Base-by-base conservation (phyloP, 2,888 invertebrate species). In the Hoplodrina ambigua region DNA sequence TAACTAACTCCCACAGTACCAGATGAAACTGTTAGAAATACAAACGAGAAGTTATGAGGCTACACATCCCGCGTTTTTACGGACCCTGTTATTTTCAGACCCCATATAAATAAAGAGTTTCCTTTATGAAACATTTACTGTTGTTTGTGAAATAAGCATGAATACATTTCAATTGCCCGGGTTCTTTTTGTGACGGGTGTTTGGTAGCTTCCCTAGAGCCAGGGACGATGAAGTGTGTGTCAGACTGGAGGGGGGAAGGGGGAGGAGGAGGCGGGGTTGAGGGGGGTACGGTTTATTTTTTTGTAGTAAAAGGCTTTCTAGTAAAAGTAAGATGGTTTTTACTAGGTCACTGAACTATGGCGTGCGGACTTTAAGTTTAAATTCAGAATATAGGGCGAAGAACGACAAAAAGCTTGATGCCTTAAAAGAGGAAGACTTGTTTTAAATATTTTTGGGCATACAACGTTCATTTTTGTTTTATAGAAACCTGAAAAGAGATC, bases 131-230 rank as follows among this genome's bases (percentile, higher is more conserved):
- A 65, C 46, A 60, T 65, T 60, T 67, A 25, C 62, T 46, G 60
- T 19, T 72, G 56, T 80, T 52, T 68, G 62, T 53, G 44, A 65
- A 62, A 64, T 64, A 65, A 61, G 60, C 33, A 49, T 41, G 54
- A 58, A 76, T 71, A 62, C n/a, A 58, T 64, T 75, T 52, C 46
- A 56, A 80, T 68, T 46, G 55, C 20, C 17, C 7, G 37, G 55
- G 52, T 30, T 61, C 59, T 66, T 56, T 64, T 69, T 72, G 33
- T 58, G 30, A 58, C 44, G 60, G 56, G 50, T 76, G 13, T 71
- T 67, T 57, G 50, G 56, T 57, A 49, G 8, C 41, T 33, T 64
- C 56, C 52, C 52, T 62, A 19, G 33, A 57, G 64, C 44, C 33
- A 4, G 10, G 17, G 33, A 17, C 25, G 1, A 44, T 37, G 13